Base-by-base conservation (phyloP, 1,140 invertebrate species). In the Gryllus bimaculatus region DNA sequence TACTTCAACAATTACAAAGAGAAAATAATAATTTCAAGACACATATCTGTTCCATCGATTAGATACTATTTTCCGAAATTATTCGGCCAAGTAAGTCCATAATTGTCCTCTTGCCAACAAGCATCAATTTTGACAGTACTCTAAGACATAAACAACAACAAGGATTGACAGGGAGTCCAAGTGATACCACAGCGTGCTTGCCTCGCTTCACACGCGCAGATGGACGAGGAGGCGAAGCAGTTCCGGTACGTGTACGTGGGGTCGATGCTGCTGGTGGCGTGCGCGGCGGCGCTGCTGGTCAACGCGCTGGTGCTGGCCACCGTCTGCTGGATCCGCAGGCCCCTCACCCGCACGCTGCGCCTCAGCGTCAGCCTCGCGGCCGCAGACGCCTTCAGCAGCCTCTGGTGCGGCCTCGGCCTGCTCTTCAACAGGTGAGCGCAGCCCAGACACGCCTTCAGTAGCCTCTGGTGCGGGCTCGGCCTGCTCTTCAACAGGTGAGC, bases 341-440 rank as follows among this genome's bases (percentile, higher is more conserved):
- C 88, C 0, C 83, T 91, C 78, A 88, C 89, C 3, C 88, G 90
- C 3, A 90, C 90, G 8, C 83, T 91, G 2, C 86, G 88, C 78
- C 89, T 91, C 79, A 89, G 88, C 80, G 82, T 91, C 3, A 91
- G 90, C 82, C 83, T 91, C 49, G 89, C 90, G 8, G 87, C 86
- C 3, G 89, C 90, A 0, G 90, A 92, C 82, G 88, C 89, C 7
- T 88, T 87, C 78, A 87, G 89, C 1, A 88, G 89, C 2, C 82
- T 87, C 7, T 82, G 88, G 18, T 82, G 89, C 18, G 89, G 87
- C 6, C 80, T 87, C 7, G 86, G 88, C 8, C 82, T 91, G 8
- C 80, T 90, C 15, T 81, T 91, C 74, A 90, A 91, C 84, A 90
- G 87, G 54, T 66, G 18, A 66, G 54, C 26, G 1, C 26, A 39